Base-by-base conservation (phyloP, 1,140 invertebrate genomes). In the Carcinoscorpius rotundicauda region DNA sequence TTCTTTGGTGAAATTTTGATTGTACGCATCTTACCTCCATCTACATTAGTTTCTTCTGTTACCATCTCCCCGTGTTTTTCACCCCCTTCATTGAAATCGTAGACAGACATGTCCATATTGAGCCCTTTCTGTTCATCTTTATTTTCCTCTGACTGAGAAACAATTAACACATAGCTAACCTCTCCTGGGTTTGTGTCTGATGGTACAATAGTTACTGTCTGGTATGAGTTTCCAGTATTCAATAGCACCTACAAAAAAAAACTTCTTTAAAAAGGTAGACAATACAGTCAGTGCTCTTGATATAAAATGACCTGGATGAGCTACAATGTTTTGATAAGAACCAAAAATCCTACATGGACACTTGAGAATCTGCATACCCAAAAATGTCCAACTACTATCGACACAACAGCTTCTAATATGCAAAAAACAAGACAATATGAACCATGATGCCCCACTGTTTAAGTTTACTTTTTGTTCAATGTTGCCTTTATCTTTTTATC, bases 121-220 rank as follows among this genome's bases (percentile, higher is more conserved):
- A n/a, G 6, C 53, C n/a, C 53, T 55, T 55, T 55, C 6, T 55
- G 6, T 55, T 67, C 73, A 49, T 71, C 70, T 8, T 76, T 75
- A 11, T 74, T 74, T 8, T 75, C 75, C 62, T 77, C 76, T 4
- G 82, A 81, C 74, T 87, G 84, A 65, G 91, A 87, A 4, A 95
- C 88, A 68, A 93, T 91, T 9, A 95, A 78, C 0, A 95, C 89
- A 75, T 93, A 94, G 76, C 88, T 93, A 3, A 93, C 83, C 80
- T 93, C 84, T 4, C 88, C 88, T 61, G 85, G 82, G 72, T 85
- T 85, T 3, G 82, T 83, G 64, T 92, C 87, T 0, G 89, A 87
- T 3, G 90, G 90, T 11, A 93, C 85, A 68, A 94, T 84, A 1
- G 89, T 91, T 0, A 94, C 87, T 3, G 89, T 88, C 76, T 92